Evolutionary conservation across 2,113 vertebrate genomes (phyloP).

Genomic region (Syngnathus typhle): DNA sequence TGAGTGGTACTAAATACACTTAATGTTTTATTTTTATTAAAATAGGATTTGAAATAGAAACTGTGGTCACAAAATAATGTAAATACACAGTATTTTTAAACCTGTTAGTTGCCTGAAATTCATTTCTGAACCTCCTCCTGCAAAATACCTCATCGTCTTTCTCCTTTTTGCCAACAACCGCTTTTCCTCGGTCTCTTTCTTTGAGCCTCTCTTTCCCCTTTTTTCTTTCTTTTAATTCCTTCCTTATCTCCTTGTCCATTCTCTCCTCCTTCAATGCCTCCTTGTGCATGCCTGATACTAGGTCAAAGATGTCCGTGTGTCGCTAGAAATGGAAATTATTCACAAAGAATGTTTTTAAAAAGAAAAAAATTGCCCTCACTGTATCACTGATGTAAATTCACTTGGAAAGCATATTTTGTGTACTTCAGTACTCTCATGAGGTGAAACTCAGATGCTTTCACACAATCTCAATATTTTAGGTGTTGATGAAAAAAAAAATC

Average conservation of each 20-base stretch:
- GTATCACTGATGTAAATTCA: background rate
- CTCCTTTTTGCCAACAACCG: constrained; percentile 49
- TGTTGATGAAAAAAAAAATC: background rate
- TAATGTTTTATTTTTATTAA: background rate
- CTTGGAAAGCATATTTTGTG: background rate
- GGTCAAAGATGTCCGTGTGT: constrained; percentile 74
- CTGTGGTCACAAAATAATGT: background rate
- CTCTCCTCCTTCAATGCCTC: constrained; percentile 68
- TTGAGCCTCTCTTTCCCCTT: constrained; percentile 62
- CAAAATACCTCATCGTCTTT: constrained; percentile 73
- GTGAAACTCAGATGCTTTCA: background rate
- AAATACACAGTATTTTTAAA: background rate
- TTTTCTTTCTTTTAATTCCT: constrained; percentile 70
- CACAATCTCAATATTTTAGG: background rate
- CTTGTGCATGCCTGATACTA: constrained; percentile 72
- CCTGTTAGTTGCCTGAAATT: constrained; percentile 41
- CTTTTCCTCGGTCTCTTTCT: constrained; percentile 60
- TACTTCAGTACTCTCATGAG: background rate
- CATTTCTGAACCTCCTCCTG: constrained; percentile 24
- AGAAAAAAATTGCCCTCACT: background rate
- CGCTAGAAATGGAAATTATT: constrained; percentile 61
- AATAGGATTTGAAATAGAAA: background rate
- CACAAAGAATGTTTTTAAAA: constrained; percentile 11
- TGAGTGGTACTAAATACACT: background rate
- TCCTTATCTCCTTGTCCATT: constrained; percentile 71